These are phyloP conservation scores for Pyrgus malvae DNA, from an alignment of 2,888 invertebrate species.

Conservation along the genomic window DNA sequence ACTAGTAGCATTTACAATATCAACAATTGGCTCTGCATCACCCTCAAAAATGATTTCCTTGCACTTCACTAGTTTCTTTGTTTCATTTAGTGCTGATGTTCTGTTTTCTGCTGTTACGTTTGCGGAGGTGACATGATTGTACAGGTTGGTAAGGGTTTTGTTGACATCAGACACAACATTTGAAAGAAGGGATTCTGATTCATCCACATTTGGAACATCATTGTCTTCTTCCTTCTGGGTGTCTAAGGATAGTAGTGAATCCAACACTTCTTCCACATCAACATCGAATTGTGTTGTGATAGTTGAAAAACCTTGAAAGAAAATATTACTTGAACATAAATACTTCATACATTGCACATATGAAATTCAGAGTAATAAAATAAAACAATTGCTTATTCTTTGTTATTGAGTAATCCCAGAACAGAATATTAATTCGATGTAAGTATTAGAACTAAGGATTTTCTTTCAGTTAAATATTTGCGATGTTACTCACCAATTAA, in stretches of 20 bases:
- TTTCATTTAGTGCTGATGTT: slow-evolving; percentile 62
- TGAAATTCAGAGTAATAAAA: not conserved
- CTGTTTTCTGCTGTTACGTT: slow-evolving; percentile 66
- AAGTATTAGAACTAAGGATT: too few species aligned
- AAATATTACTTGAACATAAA: not conserved
- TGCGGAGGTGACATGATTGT: slow-evolving; percentile 69
- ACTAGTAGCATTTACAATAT: slow-evolving; percentile 87
- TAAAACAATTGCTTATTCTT: too few species aligned
- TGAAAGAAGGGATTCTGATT: slow-evolving; percentile 69
- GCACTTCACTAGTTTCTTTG: slow-evolving; percentile 69
- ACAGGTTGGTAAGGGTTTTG: slow-evolving; percentile 68
- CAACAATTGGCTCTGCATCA: slow-evolving; percentile 67
- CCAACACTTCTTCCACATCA: slow-evolving; percentile 14
- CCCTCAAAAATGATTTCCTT: slow-evolving; percentile 66
- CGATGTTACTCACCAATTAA: too few species aligned
- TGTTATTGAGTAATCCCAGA: too few species aligned
- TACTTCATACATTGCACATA: too few species aligned
- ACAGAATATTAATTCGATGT: too few species aligned
- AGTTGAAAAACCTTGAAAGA: slow-evolving; percentile 47
- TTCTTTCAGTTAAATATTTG: too few species aligned
- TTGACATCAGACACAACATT: slow-evolving; percentile 73
- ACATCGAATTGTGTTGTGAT: slow-evolving; percentile 34
- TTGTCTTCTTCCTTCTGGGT: slow-evolving; percentile 47
- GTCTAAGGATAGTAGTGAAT: slow-evolving; percentile 1
- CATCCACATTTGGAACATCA: slow-evolving; percentile 69